A percentile compares a stretch with the other conserved stretches of the same genome.
phyloP scores from a whole-genome alignment of 1,140 invertebrate genomes.

The Epicauta chinensis region DNA sequence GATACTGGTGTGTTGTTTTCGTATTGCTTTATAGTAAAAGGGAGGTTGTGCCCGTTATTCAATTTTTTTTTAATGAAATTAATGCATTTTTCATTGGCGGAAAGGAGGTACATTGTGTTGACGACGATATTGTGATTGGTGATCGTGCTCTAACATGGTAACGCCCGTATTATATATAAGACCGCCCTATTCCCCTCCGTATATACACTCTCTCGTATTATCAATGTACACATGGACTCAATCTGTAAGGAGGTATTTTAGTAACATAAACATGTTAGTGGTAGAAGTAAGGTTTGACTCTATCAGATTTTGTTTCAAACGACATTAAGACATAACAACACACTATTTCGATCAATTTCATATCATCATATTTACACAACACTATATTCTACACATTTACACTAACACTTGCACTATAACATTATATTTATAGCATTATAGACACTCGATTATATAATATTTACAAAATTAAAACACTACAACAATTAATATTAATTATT shows the following conservation, averaged over 20 bases:
- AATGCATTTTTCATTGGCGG: slow-evolving; percentile 45
- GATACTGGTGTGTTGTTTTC: slow-evolving; percentile 30
- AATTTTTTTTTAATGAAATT: slow-evolving; percentile 45
- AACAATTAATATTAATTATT: too few species aligned
- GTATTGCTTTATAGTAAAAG: slow-evolving; percentile 34
- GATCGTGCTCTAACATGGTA: slow-evolving; percentile 24
- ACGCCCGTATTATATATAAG: slow-evolving; percentile 37
- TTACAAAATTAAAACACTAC: too few species aligned
- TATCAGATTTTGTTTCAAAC: neutral
- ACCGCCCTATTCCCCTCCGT: slow-evolving; percentile 35
- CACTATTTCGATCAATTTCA: too few species aligned
- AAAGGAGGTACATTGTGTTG: slow-evolving; percentile 35
- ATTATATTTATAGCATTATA: too few species aligned
- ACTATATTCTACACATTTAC: too few species aligned
- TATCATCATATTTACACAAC: too few species aligned
- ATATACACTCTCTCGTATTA: slow-evolving; percentile 24
- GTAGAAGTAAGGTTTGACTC: slow-evolving; percentile 34
- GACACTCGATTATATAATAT: too few species aligned
- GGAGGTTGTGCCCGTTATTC: slow-evolving; percentile 18
- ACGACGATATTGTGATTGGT: slow-evolving; percentile 33
- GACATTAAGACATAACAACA: too few species aligned
- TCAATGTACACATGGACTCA: slow-evolving; percentile 39
- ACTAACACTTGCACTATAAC: too few species aligned
- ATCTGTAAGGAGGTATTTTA: slow-evolving; percentile 41
- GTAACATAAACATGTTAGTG: slow-evolving; percentile 40